Base-by-base conservation (phyloP, 2,113 vertebrate genomes). In the Nothobranchius furzeri region DNA sequence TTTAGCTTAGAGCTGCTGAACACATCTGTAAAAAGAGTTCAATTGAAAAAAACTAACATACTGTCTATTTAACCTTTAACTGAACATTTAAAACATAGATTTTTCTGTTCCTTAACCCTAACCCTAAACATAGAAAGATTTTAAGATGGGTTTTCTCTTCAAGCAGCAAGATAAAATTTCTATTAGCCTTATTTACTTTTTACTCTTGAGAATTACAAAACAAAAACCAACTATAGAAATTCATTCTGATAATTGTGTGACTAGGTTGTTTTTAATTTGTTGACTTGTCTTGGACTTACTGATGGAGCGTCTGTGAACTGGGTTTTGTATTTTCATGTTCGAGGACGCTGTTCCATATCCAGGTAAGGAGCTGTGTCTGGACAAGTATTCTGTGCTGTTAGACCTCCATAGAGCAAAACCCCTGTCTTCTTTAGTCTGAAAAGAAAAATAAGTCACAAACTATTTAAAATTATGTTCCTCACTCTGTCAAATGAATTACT, bases 1-100 rank as follows among this genome's bases (percentile, higher is more conserved):
- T 87, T 87, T 45, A 85, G 64, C 45, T 79, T 85, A 12, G 85
- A 81, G 66, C 77, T 74, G 70, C 80, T 5, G 43, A 87, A 87
- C 72, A 87, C 42, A n/a, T 85, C 85, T 87, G 13, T 17, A 42
- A 64, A 12, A 63, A 37, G 12, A 64, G 49, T 2, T 7, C 2
- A 10, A 12, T 58, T 40, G 8, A 35, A 30, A 30, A 20, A 20
- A 20, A 20, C 3, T 30, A 30, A 4, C 30, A 30, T 30, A 4
- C 4, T 30, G 30, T 30, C 30, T 3, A 3, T 30, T 30, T 30
- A 30, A 30, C 30, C 20, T 20, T 20, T 20, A 20, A 20, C 20
- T 20, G 20, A 20, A 20, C 20, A 20, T 20, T 1, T 20, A 20
- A 20, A 20, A 30, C 30, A 30, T 30, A 3, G 3, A 30, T 30